phyloP scores from a whole-genome alignment of 2,797 vertebrate genomes.

The Psittacula echo region DNA sequence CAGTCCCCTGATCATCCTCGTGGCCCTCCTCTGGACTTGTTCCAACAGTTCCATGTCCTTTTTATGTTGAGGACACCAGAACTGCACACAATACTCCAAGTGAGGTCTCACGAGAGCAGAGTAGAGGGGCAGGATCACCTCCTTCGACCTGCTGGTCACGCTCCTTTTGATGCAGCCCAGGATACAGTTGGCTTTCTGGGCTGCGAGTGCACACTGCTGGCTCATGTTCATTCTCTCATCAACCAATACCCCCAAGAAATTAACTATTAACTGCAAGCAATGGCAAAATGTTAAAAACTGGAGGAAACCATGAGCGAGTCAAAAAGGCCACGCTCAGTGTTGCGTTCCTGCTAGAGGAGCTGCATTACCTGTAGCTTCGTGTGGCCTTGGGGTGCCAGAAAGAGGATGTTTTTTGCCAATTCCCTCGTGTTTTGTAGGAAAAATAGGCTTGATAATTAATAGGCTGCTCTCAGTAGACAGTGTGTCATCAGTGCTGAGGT shows the following conservation, averaged over 20 bases:
- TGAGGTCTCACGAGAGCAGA: too few species aligned
- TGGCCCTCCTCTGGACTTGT: too few species aligned
- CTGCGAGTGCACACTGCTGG: not conserved
- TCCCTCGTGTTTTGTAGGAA: not conserved
- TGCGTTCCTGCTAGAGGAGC: not conserved
- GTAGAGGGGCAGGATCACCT: too few species aligned
- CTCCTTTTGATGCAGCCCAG: not conserved
- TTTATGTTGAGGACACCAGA: too few species aligned
- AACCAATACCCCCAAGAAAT: not conserved
- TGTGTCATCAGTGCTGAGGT: not conserved
- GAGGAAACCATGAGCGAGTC: rapidly evolving
- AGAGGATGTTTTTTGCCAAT: not conserved
- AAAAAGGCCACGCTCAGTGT: not conserved
- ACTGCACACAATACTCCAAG: too few species aligned
- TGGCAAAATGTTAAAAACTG: not conserved
- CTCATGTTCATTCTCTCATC: not conserved
- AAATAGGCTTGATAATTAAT: not conserved
- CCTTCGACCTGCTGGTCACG: not conserved
- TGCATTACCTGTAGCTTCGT: rapidly evolving
- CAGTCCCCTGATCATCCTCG: too few species aligned
- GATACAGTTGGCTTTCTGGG: not conserved
- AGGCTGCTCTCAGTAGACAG: not conserved
- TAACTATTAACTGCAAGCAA: not conserved
- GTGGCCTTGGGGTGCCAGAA: not conserved
- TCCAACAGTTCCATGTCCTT: too few species aligned